phyloP scores from a whole-genome alignment of 2,113 vertebrate species.

The Sylvilagus bachmani region DNA sequence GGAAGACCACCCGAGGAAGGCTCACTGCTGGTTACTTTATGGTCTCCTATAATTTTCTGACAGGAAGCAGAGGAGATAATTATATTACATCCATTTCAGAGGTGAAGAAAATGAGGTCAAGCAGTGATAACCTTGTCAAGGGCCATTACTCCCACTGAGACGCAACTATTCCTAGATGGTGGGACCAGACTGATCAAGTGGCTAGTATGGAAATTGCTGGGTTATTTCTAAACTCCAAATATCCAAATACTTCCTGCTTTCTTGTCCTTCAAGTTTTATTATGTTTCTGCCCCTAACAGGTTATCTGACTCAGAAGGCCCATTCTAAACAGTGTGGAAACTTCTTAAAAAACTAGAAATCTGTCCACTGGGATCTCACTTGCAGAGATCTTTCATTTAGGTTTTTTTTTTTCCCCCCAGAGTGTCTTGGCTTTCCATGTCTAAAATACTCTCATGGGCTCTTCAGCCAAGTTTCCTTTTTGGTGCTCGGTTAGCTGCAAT shows the following conservation, averaged over 20 bases:
- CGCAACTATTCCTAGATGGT: background rate
- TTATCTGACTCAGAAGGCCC: background rate
- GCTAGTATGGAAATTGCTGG: background rate
- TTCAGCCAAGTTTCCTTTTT: too few relatives aligned
- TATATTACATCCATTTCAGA: background rate
- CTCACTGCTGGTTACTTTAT: background rate
- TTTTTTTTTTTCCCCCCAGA: too few relatives aligned
- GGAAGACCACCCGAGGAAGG: background rate
- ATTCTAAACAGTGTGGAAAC: background rate
- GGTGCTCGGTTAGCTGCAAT: too few relatives aligned
- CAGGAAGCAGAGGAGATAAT: background rate
- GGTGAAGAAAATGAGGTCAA: background rate
- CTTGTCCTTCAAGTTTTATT: background rate
- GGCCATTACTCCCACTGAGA: background rate
- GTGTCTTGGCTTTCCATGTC: too few relatives aligned
- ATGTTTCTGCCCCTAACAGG: slow-evolving; percentile 15
- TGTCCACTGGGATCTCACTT: too few relatives aligned
- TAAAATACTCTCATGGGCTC: too few relatives aligned
- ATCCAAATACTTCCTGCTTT: background rate
- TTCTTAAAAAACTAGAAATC: slow-evolving; percentile 35
- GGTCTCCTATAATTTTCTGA: background rate
- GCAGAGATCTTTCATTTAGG: too few relatives aligned
- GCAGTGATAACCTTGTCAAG: background rate
- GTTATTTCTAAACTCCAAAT: background rate
- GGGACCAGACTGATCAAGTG: background rate